phyloP scores from a whole-genome alignment of 2,113 vertebrate species.

The Tiliqua scincoides region DNA sequence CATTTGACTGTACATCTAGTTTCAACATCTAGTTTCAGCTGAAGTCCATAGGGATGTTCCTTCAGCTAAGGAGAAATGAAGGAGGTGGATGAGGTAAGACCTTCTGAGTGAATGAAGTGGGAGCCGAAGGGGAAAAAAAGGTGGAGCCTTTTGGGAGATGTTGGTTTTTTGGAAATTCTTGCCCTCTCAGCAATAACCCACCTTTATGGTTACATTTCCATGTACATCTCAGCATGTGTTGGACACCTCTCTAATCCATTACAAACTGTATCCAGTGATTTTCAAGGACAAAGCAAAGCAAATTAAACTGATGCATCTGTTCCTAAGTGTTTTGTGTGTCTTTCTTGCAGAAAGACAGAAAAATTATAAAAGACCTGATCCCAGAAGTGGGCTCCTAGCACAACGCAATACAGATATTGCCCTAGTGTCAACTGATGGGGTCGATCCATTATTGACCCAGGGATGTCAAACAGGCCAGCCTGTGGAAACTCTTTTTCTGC shows the following conservation, averaged over 20 bases:
- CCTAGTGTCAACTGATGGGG: not conserved
- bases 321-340: not conserved
- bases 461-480: not conserved
- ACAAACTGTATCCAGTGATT: slow-evolving; percentile 3
- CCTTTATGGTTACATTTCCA: not conserved
- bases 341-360: not conserved
- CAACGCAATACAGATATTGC: no score
- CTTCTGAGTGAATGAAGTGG: not conserved
- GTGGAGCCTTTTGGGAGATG: not conserved
- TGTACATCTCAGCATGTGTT: not conserved
- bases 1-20: no score
- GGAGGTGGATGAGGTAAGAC: not conserved
- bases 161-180: not conserved
- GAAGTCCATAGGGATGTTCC: not conserved
- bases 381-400: no score
- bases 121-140: not conserved
- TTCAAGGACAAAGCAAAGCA: not conserved
- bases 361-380: not conserved
- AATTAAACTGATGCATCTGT: not conserved
- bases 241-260: not conserved
- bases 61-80: not conserved
- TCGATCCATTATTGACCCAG: not conserved
- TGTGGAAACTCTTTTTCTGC: no score
- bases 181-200: not conserved
- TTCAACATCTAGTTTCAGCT: no score